phyloP scores from a whole-genome alignment of 2,113 vertebrate genomes.

The Taurulus bubalis region DNA sequence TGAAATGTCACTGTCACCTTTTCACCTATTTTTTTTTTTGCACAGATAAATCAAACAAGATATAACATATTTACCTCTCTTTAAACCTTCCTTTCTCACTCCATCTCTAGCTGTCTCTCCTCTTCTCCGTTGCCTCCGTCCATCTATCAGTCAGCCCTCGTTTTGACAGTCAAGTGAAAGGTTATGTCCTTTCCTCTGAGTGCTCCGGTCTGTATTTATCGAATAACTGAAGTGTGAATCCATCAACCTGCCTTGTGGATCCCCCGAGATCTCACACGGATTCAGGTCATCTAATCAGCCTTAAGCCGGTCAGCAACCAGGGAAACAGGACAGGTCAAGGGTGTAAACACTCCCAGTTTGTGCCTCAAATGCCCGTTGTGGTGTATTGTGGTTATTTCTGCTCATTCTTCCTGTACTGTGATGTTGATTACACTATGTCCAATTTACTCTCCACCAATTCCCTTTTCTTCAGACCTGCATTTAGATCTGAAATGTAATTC shows the following conservation, averaged over 20 bases:
- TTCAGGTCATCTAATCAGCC: slow-evolving; percentile 23
- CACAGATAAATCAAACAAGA: neutral
- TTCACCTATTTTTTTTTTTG: neutral
- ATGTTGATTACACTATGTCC: neutral
- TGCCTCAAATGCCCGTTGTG: neutral
- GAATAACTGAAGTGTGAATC: slow-evolving; percentile 58
- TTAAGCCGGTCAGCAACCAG: slow-evolving; percentile 9
- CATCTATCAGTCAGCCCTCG: neutral
- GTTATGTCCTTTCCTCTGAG: slow-evolving; percentile 26
- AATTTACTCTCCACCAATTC: neutral
- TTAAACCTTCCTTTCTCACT: neutral
- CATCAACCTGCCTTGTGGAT: slow-evolving; percentile 38
- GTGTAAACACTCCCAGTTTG: neutral
- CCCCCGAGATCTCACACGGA: slow-evolving; percentile 32
- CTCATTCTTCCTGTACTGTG: neutral
- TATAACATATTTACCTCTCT: neutral
- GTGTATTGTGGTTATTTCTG: neutral
- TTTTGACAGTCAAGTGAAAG: slow-evolving; percentile 25
- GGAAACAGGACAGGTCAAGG: slow-evolving; percentile 23
- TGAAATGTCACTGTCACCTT: neutral
- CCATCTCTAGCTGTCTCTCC: neutral
- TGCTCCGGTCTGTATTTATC: slow-evolving; percentile 37
- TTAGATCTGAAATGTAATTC: slow-evolving; percentile 4
- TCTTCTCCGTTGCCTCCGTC: slow-evolving; percentile 2
- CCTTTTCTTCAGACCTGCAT: neutral